Conservation (phyloP, 2,113 vertebrate genomes). For the Sphaerodactylus townsendi region DNA sequence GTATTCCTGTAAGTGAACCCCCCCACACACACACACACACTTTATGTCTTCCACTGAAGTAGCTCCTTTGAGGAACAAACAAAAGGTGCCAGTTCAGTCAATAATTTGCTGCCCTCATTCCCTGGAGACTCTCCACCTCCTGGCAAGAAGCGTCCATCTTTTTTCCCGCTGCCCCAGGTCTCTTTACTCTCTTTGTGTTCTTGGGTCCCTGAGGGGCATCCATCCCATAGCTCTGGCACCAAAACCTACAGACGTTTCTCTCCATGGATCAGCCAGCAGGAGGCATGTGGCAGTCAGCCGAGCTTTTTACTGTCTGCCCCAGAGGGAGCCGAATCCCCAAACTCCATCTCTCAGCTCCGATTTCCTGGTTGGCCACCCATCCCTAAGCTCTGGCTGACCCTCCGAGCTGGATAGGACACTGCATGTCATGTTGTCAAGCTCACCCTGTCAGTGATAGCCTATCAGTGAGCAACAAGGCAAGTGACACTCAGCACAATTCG, state of each 20-base stretch:
- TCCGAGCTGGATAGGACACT: background rate
- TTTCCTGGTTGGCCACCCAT: constrained; percentile 30
- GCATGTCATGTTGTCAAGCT: constrained; percentile 22
- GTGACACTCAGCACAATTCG: background rate
- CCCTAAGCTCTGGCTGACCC: constrained; percentile 28
- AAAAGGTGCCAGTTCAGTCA: background rate
- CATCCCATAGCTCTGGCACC: background rate
- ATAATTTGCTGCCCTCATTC: background rate
- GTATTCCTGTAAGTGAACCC: background rate
- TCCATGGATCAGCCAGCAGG: constrained; percentile 8
- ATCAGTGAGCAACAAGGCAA: constrained; percentile 29
- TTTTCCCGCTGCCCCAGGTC: background rate
- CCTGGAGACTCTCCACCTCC: background rate
- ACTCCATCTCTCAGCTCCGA: constrained; percentile 25
- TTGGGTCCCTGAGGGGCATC: constrained; percentile 6
- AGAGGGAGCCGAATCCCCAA: constrained; percentile 18
- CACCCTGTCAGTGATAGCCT: constrained; percentile 18
- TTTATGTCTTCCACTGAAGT: background rate
- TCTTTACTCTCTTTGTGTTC: background rate
- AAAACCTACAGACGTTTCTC: background rate
- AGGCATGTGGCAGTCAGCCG: constrained; percentile 4
- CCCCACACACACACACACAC: too few species aligned
- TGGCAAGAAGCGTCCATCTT: background rate
- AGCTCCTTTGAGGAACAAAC: background rate
- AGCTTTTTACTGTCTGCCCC: constrained; percentile 12